Evolutionary conservation across 2,888 invertebrate species (phyloP).

Genomic region (Eristalinus aeneus): DNA sequence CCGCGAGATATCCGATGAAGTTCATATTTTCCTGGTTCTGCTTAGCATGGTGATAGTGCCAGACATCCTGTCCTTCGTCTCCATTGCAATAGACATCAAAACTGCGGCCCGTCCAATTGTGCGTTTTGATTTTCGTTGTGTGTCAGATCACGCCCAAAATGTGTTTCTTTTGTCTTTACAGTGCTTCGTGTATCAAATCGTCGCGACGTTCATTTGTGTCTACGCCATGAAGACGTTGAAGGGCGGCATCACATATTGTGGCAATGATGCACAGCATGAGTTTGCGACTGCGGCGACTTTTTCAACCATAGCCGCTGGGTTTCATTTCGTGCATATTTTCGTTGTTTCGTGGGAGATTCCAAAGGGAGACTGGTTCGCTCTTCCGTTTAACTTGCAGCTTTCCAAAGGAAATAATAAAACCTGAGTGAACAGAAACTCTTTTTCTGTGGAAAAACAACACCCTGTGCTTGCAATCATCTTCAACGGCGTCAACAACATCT

Average conservation of each 20-base stretch:
- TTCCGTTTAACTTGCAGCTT: not conserved
- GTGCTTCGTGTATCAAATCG: constrained; percentile 46
- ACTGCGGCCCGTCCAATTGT: constrained; percentile 27
- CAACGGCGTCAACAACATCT: not conserved
- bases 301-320: constrained; percentile 14
- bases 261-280: constrained; percentile 56
- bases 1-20: constrained; percentile 17
- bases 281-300: constrained; percentile 39
- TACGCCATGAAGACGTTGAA: constrained; percentile 12
- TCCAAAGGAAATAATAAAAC: not conserved
- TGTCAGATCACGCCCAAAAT: no score
- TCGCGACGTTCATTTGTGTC: constrained; percentile 28
- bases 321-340: constrained; percentile 24
- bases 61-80: constrained; percentile 12
- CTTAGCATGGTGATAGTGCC: constrained; percentile 17
- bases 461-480: not conserved
- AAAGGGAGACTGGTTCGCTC: not conserved
- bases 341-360: constrained; percentile 32
- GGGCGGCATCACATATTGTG: constrained; percentile 64
- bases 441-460: not conserved
- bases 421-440: not conserved
- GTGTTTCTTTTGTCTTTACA: not conserved
- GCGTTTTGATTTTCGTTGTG: not conserved
- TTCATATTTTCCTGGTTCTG: constrained; percentile 1
- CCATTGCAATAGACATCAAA: not conserved